Conservation (phyloP, 2,113 vertebrate genomes). For the Cromileptes altivelis region DNA sequence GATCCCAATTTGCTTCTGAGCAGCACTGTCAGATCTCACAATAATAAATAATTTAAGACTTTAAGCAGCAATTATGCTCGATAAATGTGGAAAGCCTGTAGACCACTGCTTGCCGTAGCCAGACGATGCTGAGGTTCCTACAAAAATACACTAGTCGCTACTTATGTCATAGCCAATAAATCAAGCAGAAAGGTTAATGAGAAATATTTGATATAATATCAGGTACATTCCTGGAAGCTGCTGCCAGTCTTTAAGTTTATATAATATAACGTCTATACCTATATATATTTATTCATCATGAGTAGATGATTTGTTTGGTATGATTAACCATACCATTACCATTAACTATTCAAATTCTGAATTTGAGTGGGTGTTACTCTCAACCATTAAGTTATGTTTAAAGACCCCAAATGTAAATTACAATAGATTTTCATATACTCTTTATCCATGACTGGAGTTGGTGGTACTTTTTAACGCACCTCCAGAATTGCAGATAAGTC, state of each 20-base stretch:
- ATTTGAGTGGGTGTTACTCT: neutral
- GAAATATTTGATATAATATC: constrained; percentile 45
- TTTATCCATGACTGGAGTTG: neutral
- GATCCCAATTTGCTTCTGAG: constrained; percentile 90
- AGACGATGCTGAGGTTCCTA: constrained; percentile 73
- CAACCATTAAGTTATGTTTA: neutral
- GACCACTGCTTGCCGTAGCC: constrained; percentile 76
- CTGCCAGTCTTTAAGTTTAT: constrained; percentile 21
- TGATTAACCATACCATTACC: neutral
- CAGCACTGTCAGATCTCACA: constrained; percentile 87
- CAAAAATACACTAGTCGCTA: constrained; percentile 75
- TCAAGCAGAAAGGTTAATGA: constrained; percentile 60
- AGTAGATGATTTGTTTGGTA: neutral
- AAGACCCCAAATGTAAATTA: neutral
- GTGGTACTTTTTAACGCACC: neutral
- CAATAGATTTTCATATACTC: neutral
- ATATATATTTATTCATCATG: neutral
- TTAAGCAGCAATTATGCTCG: constrained; percentile 87
- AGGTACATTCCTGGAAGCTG: constrained; percentile 29
- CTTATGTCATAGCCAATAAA: constrained; percentile 77
- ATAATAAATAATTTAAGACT: constrained; percentile 89
- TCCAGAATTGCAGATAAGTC: neutral
- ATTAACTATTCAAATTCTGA: neutral
- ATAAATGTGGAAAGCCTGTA: constrained; percentile 85
- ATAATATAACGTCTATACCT: constrained; percentile 1